Evolutionary conservation across 2,797 vertebrate species (phyloP), one percentile per base, ranked within the genome.

Genomic region (Chaetophractus vellerosus): DNA sequence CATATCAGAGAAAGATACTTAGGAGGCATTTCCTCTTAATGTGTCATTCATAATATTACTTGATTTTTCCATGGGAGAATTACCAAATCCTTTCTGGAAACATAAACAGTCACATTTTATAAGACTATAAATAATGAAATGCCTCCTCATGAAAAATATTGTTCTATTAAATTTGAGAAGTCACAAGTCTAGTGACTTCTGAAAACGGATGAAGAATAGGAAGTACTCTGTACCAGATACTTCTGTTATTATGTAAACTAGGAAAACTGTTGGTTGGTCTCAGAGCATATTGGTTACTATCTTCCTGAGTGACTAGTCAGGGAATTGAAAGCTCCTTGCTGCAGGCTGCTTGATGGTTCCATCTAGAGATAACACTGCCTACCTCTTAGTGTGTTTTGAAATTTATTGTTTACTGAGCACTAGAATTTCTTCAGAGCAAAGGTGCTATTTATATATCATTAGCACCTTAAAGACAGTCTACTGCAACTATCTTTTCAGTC

Each of bases 31-130:
- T 90, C 64, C 38, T 92, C 21, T 76, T 71, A 26, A 64, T 71
- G 28, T 86, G 38, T 4, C 41, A 15, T 80, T 75, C 7, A 15
- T 41, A n/a, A 59, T 92, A 68, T 68, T 52, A 36, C 68, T 64
- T 71, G 21, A 33, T 80, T 90, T 96, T 84, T 71, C 18, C 28
- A 71, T 41, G 26, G 21, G 15, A 5, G 2, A 16, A 63, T 21
- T 79, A 50, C 48, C 50, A 72, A 74, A n/a, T n/a, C 5, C 36
- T 84, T 88, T 88, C 81, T 68, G 88, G 66, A 76, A 89, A 80
- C 81, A 78, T 21, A 38, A 88, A 59, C 26, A 48, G 61, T 63
- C 45, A 45, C 15, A 36, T 89, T 93, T 88, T 75, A 50, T 50
- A 57, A 91, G 14, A 14, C 55, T 69, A 36, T 41, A 63, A 69